A percentile compares a stretch with the other conserved stretches of the same genome.
phyloP scores from a whole-genome alignment of 2,797 vertebrate species.

The Gobionotothen gibberifrons region DNA sequence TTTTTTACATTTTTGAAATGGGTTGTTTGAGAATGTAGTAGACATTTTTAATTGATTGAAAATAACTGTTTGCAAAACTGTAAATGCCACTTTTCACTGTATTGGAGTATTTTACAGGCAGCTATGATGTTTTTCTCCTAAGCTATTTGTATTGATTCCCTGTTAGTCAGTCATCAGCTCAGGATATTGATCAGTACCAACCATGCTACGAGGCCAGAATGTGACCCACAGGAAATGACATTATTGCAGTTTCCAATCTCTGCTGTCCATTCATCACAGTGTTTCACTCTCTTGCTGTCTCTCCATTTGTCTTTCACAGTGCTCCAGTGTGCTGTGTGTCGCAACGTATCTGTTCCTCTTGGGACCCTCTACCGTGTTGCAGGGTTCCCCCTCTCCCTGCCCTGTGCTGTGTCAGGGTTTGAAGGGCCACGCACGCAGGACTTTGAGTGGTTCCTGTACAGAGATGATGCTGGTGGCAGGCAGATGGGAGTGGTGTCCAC shows the following conservation, averaged over 20 bases:
- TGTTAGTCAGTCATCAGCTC: slow-evolving; percentile 55
- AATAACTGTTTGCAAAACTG: neutral
- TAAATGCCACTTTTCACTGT: neutral
- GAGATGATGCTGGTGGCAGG: slow-evolving; percentile 75
- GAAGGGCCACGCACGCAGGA: slow-evolving; percentile 88
- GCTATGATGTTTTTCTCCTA: slow-evolving; percentile 25
- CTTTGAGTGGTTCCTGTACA: slow-evolving; percentile 92
- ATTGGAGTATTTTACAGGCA: rapidly evolving
- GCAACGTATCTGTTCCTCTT: slow-evolving; percentile 85
- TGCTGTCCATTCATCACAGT: neutral
- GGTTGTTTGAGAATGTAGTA: neutral
- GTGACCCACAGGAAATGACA: slow-evolving; percentile 28
- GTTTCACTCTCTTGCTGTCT: neutral
- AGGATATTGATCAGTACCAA: slow-evolving; percentile 49
- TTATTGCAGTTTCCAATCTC: neutral
- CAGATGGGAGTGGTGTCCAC: slow-evolving; percentile 89
- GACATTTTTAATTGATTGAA: neutral
- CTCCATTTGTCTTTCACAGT: slow-evolving; percentile 52
- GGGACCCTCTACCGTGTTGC: slow-evolving; percentile 89
- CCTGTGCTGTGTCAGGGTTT: slow-evolving; percentile 85
- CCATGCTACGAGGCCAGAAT: slow-evolving; percentile 33
- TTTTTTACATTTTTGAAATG: neutral
- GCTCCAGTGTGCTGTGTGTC: slow-evolving; percentile 76
- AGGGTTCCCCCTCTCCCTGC: slow-evolving; percentile 86
- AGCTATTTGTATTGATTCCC: slow-evolving; percentile 60